Base-by-base conservation (phyloP, 2,113 vertebrate species). In the Pollachius pollachius region DNA sequence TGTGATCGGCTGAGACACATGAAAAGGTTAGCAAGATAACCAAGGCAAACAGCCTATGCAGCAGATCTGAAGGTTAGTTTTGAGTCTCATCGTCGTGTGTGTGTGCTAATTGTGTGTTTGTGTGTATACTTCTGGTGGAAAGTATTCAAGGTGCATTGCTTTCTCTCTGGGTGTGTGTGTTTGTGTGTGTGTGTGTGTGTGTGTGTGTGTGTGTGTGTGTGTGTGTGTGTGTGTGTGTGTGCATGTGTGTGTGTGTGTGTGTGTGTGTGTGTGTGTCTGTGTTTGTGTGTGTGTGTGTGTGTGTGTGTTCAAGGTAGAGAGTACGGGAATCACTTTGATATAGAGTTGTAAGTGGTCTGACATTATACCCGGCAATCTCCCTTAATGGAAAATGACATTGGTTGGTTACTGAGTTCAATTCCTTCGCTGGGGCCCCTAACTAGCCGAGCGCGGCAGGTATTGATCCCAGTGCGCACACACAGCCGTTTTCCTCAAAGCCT, bases 101-200 rank as follows among this genome's bases (percentile, higher is more conserved):
- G 57, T 59, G 57, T n/a, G 17, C 19, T 5, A 19, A 4, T 5
- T 34, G 30, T 34, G 30, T 34, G 30, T 34, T 34, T 0, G 30
- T 7, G 30, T 34, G 30, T 34, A 34, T 34, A 5, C 30, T 4
- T 34, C 30, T 34, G 3, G 1, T 0, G 30, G 30, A 34, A 34
- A 5, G 30, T 34, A 34, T 34, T 34, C 30, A 34, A 34, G 30
- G 6, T 34, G 30, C 30, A 34, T 34, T 34, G 30, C 30, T 34
- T 4, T 34, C 23, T 23, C 23, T 23, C 23, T 23, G 2, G 23
- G 23, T 23, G n/a, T 60, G n/a, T 60, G n/a, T 60, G 17, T 19
- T 17, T 60, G 58, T n/a, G 18, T 60, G 59, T 60, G 19, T 21
- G 58, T 60, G 58, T 60, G 58, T 60, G 58, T 60, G 58, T 62